These are phyloP conservation scores for Galleria mellonella DNA, from an alignment of 1,140 invertebrate species.

Conservation along the genomic window DNA sequence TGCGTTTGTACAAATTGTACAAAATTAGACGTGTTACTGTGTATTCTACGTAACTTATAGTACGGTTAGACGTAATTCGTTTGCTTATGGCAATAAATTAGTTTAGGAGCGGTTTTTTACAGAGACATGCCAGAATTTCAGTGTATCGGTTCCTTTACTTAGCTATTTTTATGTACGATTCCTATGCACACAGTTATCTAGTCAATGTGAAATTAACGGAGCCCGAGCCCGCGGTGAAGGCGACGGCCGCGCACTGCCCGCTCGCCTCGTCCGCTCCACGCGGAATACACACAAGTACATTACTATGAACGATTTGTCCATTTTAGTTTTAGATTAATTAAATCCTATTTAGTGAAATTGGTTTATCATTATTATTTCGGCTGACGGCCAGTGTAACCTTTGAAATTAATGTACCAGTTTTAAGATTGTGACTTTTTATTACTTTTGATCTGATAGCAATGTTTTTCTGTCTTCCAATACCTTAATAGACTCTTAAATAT, in stretches of 20 bases:
- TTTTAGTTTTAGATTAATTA: constrained; percentile 50
- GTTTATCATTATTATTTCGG: constrained; percentile 55
- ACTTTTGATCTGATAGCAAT: constrained; percentile 68
- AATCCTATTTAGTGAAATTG: constrained; percentile 53
- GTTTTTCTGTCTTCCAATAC: constrained; percentile 70
- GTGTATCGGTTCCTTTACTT: constrained; percentile 72
- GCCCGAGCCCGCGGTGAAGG: constrained; percentile 55
- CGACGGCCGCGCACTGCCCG: neutral
- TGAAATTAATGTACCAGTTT: constrained; percentile 45
- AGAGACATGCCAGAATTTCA: constrained; percentile 61
- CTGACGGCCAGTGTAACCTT: constrained; percentile 54
- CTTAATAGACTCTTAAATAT: constrained; percentile 33
- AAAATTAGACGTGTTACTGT: constrained; percentile 60
- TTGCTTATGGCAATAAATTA: constrained; percentile 65
- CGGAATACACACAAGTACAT: constrained; percentile 52
- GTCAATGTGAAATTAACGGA: constrained; percentile 71
- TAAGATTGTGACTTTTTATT: constrained; percentile 34
- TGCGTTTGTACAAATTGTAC: constrained; percentile 67
- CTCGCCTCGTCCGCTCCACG: neutral
- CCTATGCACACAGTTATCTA: constrained; percentile 73
- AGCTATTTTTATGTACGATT: constrained; percentile 70
- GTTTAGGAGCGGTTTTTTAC: constrained; percentile 51
- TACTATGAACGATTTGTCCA: constrained; percentile 56
- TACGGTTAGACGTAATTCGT: constrained; percentile 57
- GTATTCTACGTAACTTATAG: constrained; percentile 66